Base-by-base conservation (phyloP, 2,888 invertebrate species). In the Lissocephala sabroskyi region DNA sequence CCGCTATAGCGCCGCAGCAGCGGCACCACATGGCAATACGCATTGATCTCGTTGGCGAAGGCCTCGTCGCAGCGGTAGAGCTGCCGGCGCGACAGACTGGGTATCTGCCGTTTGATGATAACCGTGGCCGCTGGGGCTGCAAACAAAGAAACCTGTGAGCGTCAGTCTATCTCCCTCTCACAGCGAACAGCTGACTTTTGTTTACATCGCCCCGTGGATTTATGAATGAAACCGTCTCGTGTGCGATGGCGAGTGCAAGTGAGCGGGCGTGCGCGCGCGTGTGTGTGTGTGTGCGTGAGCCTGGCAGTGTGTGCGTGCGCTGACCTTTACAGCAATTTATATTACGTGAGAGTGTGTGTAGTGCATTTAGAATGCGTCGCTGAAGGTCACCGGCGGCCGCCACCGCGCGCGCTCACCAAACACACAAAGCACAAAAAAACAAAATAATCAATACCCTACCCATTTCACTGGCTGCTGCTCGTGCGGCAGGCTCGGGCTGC, bases 81-180 rank as follows among this genome's bases (percentile, higher is more conserved):
- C 50, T 79, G 70, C 1, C 84, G 79, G 1, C 84, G 78, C 0
- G 81, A 79, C 41, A 64, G 61, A 45, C 80, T 82, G 11, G 79
- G 55, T 41, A 84, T 83, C 63, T 82, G 83, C 10, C 83, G 66
- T 51, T 84, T 84, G 10, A 84, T 64, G 29, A 84, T 84, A n/a
- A 83, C 55, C 1, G 81, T 65, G 23, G 23, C 23, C 4, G 23
- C 23, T 5, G 7, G 23, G 3, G 28, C 53, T 52, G 42, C 19
- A 44, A 35, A 17, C n/a, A 45, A 28, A 28, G 11, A 23, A 28
- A 16, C n/a, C 16, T 32, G 16, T 41, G 13, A 14, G 2, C 13
- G n/a, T n/a, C n/a, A n/a, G n/a, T n/a, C n/a, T 17, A 23, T 37
- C 13, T 33, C 45, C 23, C 30, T n/a, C 35, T 43, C 40, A 47